Evolutionary conservation across 2,113 vertebrate species (phyloP), one percentile per base, ranked within the genome.

Genomic region (Chaetodon trifascialis): DNA sequence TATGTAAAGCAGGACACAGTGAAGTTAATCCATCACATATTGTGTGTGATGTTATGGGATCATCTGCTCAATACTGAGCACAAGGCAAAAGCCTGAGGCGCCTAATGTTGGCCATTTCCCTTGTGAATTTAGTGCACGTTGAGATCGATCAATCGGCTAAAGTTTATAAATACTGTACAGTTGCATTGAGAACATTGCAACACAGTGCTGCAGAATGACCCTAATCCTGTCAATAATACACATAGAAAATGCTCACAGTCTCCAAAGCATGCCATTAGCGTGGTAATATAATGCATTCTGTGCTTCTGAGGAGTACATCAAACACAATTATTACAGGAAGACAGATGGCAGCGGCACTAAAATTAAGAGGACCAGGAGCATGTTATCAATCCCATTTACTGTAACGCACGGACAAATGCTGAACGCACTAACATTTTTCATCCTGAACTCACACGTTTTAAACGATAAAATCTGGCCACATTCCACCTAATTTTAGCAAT

Each of bases 51-150:
- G 59, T 15, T 47, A 44, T 71, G 47, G 52, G 79, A 74, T 72
- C 23, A 62, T 62, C 17, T 2, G 30, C 34, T 86, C 76, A 73
- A 85, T 85, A 76, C n/a, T 58, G 25, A 71, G n/a, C 15, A 11
- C 54, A 47, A 56, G 54, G 30, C 52, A 66, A 76, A 63, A 46
- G 64, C 83, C 85, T 4, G 23, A 58, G 70, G 78, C 42, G 17
- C 2, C 1, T 9, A 44, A 19, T 67, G 55, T 74, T 51, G 38
- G 23, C 51, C 55, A 49, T 76, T 71, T 75, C 70, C 65, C 71
- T 23, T 79, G 19, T 47, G 54, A 63, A 67, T 63, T 51, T 59
- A 44, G 42, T 23, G 30, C 44, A 63, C 34, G 25, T 21, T 55
- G n/a, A 56, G 44, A 76, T 84, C 65, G 71, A 49, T 64, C 14